phyloP scores from a whole-genome alignment of 1,140 invertebrate genomes.

The Nymphalis io region DNA sequence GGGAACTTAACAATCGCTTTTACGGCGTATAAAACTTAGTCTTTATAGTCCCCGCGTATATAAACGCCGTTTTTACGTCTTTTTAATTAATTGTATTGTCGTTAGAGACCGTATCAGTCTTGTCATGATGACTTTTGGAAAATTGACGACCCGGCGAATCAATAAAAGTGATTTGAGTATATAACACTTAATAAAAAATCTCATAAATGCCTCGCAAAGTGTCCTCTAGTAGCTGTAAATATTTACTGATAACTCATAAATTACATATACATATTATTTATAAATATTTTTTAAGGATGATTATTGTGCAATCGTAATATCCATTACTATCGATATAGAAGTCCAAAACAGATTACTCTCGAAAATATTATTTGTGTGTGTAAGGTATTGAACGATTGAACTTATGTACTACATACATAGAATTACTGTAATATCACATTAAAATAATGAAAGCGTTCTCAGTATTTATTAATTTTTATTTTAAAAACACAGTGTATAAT shows the following conservation, averaged over 20 bases:
- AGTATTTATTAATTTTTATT: no score
- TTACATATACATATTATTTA: background rate
- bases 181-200: slow-evolving; percentile 65
- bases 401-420: no score
- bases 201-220: slow-evolving; percentile 55
- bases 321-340: no score
- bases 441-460: no score
- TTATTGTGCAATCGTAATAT: no score
- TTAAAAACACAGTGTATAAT: no score
- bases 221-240: slow-evolving; percentile 44
- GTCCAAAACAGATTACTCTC: no score
- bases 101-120: slow-evolving; percentile 74
- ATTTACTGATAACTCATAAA: slow-evolving; percentile 30
- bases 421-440: no score
- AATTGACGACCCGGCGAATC: slow-evolving; percentile 71
- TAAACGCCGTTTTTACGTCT: slow-evolving; percentile 80
- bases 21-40: slow-evolving; percentile 81
- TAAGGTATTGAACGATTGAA: no score
- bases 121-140: slow-evolving; percentile 62
- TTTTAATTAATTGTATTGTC: slow-evolving; percentile 80
- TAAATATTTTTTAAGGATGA: no score
- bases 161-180: slow-evolving; percentile 71
- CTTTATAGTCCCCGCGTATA: slow-evolving; percentile 78
- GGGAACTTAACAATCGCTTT: slow-evolving; percentile 77
- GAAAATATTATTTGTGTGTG: no score